Evolutionary conservation across 2,797 vertebrate genomes (phyloP), one percentile per base, ranked within the genome.

Genomic region (Chloroceryle amazona): DNA sequence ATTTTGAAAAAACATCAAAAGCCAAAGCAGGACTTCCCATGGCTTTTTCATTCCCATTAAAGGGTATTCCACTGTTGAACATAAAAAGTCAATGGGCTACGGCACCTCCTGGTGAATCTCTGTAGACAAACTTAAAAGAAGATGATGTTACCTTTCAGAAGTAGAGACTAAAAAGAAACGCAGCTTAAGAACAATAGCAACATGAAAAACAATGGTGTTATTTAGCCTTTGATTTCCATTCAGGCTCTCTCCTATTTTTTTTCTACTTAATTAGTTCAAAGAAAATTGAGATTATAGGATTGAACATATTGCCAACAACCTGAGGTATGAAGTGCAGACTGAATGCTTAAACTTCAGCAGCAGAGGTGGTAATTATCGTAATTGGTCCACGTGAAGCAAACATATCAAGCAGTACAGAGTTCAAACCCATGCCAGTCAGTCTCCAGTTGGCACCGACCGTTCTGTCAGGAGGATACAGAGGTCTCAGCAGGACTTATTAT

Each of bases 321-420:
- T 78, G 91, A 90, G 94, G 71, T 94, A 89, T n/a, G 88, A 88
- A 93, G 93, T 58, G 73, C 80, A 90, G 82, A 78, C 18, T 1
- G 19, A 91, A 63, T 70, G 88, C 67, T 90, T 82, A 74, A 89
- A 72, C 83, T 93, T 71, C 78, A 92, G 91, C 91, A 90, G 10
- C 88, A 74, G 83, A 95, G 83, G 90, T 94, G 91, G 93, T 96
- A 96, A 97, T 96, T 97, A 89, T 35, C 92, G 90, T 95, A 96
- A 96, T 96, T 95, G 96, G 91, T 75, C 81, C 91, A 85, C 31
- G 62, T 86, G 94, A 96, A 94, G 85, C 63, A 90, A 87, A 94
- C 93, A 52, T 8, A 96, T 95, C 95, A 70, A 71, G 83, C 3
- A 73, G 65, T 66, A 57, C 8, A 75, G 94, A 91, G 96, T 95